Evolutionary conservation across 2,888 invertebrate genomes (phyloP).

Genomic region (Sarcophaga rosellei): DNA sequence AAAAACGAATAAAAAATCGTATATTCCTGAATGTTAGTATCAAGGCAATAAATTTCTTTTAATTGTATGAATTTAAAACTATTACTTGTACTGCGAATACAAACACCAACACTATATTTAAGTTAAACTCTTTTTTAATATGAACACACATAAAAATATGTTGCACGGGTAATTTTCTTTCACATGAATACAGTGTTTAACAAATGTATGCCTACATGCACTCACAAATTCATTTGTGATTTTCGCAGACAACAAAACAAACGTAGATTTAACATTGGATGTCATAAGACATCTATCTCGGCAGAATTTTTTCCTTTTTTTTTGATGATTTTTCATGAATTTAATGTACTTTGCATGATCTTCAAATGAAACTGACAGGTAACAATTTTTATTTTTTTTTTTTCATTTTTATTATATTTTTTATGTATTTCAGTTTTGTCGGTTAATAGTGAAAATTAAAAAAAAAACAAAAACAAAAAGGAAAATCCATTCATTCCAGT

Average conservation of each 20-base stretch:
- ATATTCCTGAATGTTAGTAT: not conserved
- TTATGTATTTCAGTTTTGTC: constrained; percentile 28
- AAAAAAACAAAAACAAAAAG: constrained; percentile 18
- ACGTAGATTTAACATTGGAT: not conserved
- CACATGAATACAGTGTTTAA: constrained; percentile 38
- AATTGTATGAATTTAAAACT: constrained; percentile 9
- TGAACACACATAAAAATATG: not conserved
- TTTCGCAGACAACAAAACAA: constrained; percentile 12
- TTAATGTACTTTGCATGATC: constrained; percentile 64
- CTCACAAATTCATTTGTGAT: not conserved
- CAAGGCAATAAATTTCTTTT: constrained; percentile 45
- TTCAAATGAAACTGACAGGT: constrained; percentile 62
- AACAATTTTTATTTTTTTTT: constrained; percentile 48
- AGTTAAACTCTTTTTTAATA: not conserved
- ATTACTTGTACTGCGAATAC: not conserved
- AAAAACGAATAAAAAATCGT: not conserved
- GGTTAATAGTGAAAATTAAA: constrained; percentile 10
- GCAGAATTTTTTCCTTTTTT: constrained; percentile 57
- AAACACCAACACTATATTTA: not conserved
- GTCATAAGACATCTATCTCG: constrained; percentile 44
- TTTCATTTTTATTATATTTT: not conserved
- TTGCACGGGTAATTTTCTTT: not conserved
- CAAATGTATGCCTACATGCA: constrained; percentile 15
- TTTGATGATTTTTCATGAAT: constrained; percentile 62
- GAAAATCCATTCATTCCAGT: constrained; percentile 31